These are phyloP conservation scores for Clarias magur DNA, from an alignment of 2,113 vertebrate species.

Conservation along the genomic window DNA sequence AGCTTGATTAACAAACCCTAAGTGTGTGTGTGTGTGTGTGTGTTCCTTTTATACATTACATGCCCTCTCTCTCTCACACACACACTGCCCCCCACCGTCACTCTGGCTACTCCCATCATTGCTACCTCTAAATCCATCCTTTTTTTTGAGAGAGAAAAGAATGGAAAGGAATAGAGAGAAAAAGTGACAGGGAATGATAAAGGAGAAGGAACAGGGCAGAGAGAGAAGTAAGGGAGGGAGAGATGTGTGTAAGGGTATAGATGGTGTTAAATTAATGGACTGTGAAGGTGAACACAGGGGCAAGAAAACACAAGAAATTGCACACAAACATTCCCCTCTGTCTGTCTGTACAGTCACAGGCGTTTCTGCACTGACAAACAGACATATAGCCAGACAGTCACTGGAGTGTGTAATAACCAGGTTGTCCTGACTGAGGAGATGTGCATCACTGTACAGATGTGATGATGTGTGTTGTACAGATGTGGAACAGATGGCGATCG, in stretches of 20 bases:
- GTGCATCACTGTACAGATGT: not conserved
- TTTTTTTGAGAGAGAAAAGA: not conserved
- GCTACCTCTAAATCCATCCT: no score
- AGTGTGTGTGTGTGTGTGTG: no score
- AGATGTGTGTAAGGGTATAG: not conserved
- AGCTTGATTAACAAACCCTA: not conserved
- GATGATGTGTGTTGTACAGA: conserved; percentile 68
- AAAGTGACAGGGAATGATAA: not conserved
- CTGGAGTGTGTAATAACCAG: not conserved
- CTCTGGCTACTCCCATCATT: no score
- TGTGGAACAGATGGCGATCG: conserved; percentile 98
- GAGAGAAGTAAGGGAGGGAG: not conserved
- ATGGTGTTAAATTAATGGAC: not conserved
- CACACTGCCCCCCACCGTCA: no score
- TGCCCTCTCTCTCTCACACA: no score
- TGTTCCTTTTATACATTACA: no score
- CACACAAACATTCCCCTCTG: not conserved
- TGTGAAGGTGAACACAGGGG: not conserved
- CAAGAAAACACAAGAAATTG: no score
- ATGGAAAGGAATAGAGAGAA: not conserved
- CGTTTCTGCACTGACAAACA: no score
- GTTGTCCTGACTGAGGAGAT: not conserved
- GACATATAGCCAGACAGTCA: not conserved
- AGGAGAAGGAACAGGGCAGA: not conserved
- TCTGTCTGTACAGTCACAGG: not conserved